Evolutionary conservation across 1,140 invertebrate species (phyloP), one percentile per base, ranked within the genome.

Genomic region (Piezodorus guildinii): DNA sequence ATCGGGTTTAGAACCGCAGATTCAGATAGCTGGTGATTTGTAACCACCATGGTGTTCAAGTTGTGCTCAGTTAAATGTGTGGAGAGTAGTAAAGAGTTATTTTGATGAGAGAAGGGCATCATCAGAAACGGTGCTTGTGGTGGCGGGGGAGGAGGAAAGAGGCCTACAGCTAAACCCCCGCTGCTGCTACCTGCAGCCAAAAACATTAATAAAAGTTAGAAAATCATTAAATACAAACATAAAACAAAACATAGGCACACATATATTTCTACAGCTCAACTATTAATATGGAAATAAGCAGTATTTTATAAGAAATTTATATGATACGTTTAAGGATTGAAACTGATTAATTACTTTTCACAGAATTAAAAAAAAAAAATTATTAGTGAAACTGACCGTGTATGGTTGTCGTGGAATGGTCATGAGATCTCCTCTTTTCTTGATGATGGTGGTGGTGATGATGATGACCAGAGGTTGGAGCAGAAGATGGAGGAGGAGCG

Each of bases 401-500:
- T 49, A 30, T 39, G 17, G 61, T 52, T 51, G 61, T 60, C 3
- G 58, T 21, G 1, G 58, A 25, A 21, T 44, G 45, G 23, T 27
- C 17, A 62, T 23, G 44, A 34, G 43, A 45, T 27, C 59, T 17
- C 54, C 62, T 46, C 51, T 60, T 65, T n/a, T 62, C 64, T 44
- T 43, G 61, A 30, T 45, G 54, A 62, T 34, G 66, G 44, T 44
- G 59, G 44, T 34, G 17, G 59, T 43, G 61, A 30, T 45, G 54
- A 60, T 34, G 66, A 14, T 39, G 45, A 23, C 5, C 17, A 4
- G 52, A 56, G 4, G n/a, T 3, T 23, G 52, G 15, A 25, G 17
- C 15, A 3, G 52, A 4, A 9, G 19, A 23, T 27, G 52, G 17
- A 16, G 80, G 81, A 0, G 73, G 72, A 58, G 73, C 63, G 4